Conservation (phyloP, 2,113 vertebrate genomes). For the Xiphias gladius region DNA sequence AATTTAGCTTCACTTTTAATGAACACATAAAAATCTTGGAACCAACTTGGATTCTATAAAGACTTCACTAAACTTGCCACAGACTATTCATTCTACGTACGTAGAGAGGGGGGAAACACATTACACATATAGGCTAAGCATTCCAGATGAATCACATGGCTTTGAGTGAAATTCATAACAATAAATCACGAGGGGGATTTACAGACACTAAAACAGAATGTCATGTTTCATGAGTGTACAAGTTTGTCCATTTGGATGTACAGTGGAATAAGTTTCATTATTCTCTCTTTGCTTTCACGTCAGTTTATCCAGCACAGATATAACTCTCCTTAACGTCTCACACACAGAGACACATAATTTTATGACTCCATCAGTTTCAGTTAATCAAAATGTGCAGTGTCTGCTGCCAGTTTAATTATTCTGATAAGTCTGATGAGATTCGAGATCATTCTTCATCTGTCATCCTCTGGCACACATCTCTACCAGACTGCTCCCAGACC, state of each 20-base stretch:
- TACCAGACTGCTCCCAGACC: neutral
- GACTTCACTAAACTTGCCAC: conserved; percentile 51
- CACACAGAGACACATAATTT: neutral
- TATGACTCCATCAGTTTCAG: conserved; percentile 15
- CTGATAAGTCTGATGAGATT: conserved; percentile 3
- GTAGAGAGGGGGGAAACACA: conserved; percentile 42
- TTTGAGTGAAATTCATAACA: conserved; percentile 31
- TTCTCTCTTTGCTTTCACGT: conserved; percentile 28
- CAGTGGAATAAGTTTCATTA: conserved; percentile 26
- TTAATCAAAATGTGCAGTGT: neutral
- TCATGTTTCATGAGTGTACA: conserved; percentile 47
- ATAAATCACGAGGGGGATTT: conserved; percentile 65
- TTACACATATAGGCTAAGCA: neutral
- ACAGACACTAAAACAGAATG: conserved; percentile 64
- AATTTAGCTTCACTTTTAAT: conserved; percentile 49
- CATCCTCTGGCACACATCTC: neutral
- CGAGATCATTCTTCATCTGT: neutral
- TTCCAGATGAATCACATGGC: conserved; percentile 47
- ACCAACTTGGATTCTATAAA: conserved; percentile 61
- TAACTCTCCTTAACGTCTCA: conserved; percentile 1
- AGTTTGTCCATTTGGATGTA: conserved; percentile 28
- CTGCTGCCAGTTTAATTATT: neutral
- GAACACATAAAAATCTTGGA: conserved; percentile 70
- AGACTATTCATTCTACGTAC: conserved; percentile 43
- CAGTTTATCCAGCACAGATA: conserved; percentile 30